Evolutionary conservation across 2,888 invertebrate species (phyloP), one percentile per base, ranked within the genome.

Genomic region (Orthosia cruda): DNA sequence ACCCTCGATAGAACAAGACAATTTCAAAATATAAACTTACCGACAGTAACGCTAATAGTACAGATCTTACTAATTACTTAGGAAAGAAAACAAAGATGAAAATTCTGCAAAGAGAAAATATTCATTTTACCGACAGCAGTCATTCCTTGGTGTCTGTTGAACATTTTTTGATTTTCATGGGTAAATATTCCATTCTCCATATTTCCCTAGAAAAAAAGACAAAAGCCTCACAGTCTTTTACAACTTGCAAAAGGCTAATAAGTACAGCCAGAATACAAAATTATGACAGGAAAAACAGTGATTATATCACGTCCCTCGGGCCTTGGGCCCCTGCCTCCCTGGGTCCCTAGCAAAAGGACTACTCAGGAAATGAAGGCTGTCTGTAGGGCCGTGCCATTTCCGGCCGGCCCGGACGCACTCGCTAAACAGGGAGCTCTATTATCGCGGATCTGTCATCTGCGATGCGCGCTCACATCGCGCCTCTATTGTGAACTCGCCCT

Each of bases 321-420:
- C 73, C 86, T 83, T 80, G 70, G 40, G 40, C 40, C 40, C 40
- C 40, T 40, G 40, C 40, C 40, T 82, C 83, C 80, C 84, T 83
- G 80, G 88, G 85, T 84, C 72, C 86, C 83, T 80, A 69, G 89
- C 90, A 91, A 93, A 94, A 93, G 93, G 93, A 92, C 91, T 91
- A 87, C 88, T 75, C 90, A 91, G 95, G 95, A 95, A 95, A 96
- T 96, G 94, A 95, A 94, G 94, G 94, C 93, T 94, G 95, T 95
- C 94, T 94, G 92, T 89, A 91, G 94, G 92, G 91, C 88, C 93
- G 85, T 87, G 90, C 91, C 94, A 95, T 95, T 95, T 95, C 95
- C 95, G 92, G 88, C 87, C 91, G 89, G 89, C 75, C 93, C 93
- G 93, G 94, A 93, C 90, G 87, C 87, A 89, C 86, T 92, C 90